Percentiles rank a stretch among this genome's conserved stretches.
These are phyloP conservation scores for Campopleginae sp. DNA, from an alignment of 2,888 invertebrate species.

Conservation along the genomic window DNA sequence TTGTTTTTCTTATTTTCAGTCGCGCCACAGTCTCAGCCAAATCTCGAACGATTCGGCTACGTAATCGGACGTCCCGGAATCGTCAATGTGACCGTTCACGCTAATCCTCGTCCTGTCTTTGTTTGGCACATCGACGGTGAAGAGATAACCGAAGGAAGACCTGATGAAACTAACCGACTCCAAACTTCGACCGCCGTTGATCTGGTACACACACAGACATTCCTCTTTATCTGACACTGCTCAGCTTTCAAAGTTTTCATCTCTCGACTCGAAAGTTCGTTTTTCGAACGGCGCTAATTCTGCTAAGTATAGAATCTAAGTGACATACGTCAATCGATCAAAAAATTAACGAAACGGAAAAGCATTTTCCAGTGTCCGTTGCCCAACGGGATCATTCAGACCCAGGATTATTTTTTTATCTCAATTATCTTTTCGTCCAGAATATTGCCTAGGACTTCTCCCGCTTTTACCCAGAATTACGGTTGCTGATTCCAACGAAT, in stretches of 20 bases:
- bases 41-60: slow-evolving; percentile 89
- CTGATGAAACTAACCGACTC: slow-evolving; percentile 85
- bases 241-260: neutral
- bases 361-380: neutral
- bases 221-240: neutral
- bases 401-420: too few relatives aligned
- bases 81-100: slow-evolving; percentile 89
- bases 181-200: slow-evolving; percentile 84
- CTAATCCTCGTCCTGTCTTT: slow-evolving; percentile 89
- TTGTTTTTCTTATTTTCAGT: slow-evolving; percentile 84
- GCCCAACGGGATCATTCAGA: too few relatives aligned
- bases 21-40: slow-evolving; percentile 86
- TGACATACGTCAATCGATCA: neutral
- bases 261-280: neutral
- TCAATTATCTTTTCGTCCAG: too few relatives aligned
- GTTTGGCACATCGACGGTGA: slow-evolving; percentile 89
- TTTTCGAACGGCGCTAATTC: neutral
- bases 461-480: neutral
- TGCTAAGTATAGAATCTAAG: neutral
- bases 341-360: neutral
- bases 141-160: slow-evolving; percentile 85
- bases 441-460: neutral
- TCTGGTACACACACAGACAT: slow-evolving; percentile 80
- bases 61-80: slow-evolving; percentile 89
- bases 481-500: neutral